Base-by-base conservation (phyloP, 2,888 invertebrate species). In the Cerceris ruficornis region DNA sequence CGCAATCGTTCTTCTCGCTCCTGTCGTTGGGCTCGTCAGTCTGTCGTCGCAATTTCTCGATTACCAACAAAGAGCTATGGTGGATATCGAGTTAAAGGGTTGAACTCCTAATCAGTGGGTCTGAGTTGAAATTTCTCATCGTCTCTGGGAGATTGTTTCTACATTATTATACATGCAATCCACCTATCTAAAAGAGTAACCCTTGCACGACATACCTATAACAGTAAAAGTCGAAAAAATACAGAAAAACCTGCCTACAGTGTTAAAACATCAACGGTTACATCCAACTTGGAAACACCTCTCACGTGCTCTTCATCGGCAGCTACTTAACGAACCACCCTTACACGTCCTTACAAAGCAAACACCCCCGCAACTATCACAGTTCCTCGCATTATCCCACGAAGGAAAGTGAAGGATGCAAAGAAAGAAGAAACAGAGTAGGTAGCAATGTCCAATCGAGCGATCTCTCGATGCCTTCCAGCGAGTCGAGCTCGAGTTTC, bases 281-380 rank as follows among this genome's bases (percentile, higher is more conserved):
- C 1, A 46, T 11, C 8, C 1, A 8, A 11, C 9, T 46, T 46
- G 11, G 46, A 11, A 46, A 46, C 11, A 46, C 11, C 11, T 46
- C 46, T 28, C 9, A 17, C 15, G 15, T 17, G 9, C 54, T n/a
- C 15, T 52, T 42, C 50, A 65, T 17, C 49, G 46, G 13, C 28
- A 9, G 6, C 28, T 49, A 52, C 46, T 39, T 60, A 65, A 69
- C 59, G 64, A 74, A 69, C 64, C 69, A 11, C 9, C 49, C 28
- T 4, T 28, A 28, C 41, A n/a, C 28, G 54, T 39, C n/a, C 42
- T 17, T 42, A 55, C 46, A 55, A 72, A 28, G 54, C 15, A 42
- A 72, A 55, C 59, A 39, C 60, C 60, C 13, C 8, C 28, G 65
- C 39, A 60, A n/a, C 54, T 54, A 60, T 66, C 55, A 49, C 28